Percentiles rank a stretch among this genome's conserved stretches.
Evolutionary conservation across 2,113 vertebrate species (phyloP).

Genomic region (Thalassarche chlororhynchos): DNA sequence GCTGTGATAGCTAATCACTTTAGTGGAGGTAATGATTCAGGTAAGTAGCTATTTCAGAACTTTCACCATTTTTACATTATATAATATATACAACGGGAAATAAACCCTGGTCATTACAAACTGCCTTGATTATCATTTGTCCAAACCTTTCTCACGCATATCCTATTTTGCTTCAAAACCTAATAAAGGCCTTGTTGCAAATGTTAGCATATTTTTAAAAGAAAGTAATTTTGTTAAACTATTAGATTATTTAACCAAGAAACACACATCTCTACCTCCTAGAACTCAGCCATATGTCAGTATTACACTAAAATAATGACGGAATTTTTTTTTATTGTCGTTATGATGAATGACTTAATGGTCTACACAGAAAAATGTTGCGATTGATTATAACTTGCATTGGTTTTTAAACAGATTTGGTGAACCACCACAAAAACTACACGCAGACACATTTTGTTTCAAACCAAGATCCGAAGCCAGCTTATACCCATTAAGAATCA

Average conservation of each 20-base stretch:
- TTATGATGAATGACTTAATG: neutral
- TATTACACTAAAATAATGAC: neutral
- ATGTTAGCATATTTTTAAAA: rapidly evolving
- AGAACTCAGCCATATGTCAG: neutral
- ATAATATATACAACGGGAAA: neutral
- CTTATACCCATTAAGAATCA: neutral
- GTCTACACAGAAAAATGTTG: neutral
- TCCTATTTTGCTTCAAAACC: neutral
- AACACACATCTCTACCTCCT: neutral
- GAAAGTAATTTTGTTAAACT: neutral
- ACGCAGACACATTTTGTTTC: neutral
- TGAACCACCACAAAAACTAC: neutral
- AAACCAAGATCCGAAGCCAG: neutral
- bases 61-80: neutral
- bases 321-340: neutral
- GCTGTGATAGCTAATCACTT: neutral
- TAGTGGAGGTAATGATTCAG: neutral
- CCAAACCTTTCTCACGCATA: neutral
- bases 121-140: neutral
- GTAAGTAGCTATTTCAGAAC: neutral
- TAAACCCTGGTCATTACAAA: neutral
- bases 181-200: neutral
- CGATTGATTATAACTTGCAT: neutral
- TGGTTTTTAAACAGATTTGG: neutral
- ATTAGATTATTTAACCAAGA: neutral